Evolutionary conservation across 2,888 invertebrate genomes (phyloP).

Genomic region (Xanthorhoe spadicearia): DNA sequence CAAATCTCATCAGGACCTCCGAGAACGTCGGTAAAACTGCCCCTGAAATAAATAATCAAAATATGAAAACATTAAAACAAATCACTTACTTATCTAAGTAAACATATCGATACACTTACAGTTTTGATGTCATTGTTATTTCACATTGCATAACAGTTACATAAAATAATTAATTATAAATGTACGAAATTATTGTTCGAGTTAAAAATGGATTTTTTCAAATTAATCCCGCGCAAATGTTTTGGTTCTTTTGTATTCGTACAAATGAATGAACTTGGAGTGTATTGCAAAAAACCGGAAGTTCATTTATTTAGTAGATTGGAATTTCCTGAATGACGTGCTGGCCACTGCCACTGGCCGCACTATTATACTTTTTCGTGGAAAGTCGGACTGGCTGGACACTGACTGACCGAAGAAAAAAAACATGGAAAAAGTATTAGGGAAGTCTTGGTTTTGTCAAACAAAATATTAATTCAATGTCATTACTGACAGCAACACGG

Average conservation of each 20-base stretch:
- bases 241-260: not conserved
- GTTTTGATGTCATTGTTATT: slow-evolving; percentile 30
- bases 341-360: too few species aligned
- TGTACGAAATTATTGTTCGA: too few species aligned
- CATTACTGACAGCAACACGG: too few species aligned
- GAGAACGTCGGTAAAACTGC: slow-evolving; percentile 70
- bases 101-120: slow-evolving; percentile 42
- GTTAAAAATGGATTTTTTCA: not conserved
- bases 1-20: slow-evolving; percentile 58
- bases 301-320: not conserved
- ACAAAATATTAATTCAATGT: too few species aligned
- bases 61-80: too few species aligned
- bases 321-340: too few species aligned
- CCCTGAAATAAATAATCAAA: slow-evolving; percentile 49
- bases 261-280: not conserved
- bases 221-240: slow-evolving; percentile 3
- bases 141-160: not conserved
- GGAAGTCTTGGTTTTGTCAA: too few species aligned
- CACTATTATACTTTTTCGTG: too few species aligned
- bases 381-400: too few species aligned
- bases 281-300: not conserved
- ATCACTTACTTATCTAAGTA: not conserved
- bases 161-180: too few species aligned
- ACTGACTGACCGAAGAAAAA: too few species aligned
- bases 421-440: too few species aligned